Conservation (phyloP, 2,113 vertebrate species). For the Setophaga kirtlandii region DNA sequence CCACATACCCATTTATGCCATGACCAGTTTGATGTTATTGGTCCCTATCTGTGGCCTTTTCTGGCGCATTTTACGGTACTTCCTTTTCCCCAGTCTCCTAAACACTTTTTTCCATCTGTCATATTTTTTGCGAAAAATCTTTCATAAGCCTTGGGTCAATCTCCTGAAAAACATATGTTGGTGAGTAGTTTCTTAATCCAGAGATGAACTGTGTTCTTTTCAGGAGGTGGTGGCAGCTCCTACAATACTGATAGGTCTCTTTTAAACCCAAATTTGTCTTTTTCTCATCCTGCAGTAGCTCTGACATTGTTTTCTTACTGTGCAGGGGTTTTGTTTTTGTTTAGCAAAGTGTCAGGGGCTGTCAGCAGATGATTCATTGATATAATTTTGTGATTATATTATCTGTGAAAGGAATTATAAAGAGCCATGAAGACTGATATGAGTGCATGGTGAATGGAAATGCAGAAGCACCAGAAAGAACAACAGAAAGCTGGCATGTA, state of each 20-base stretch:
- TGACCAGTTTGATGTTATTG: background rate
- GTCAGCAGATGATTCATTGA: conserved; percentile 30
- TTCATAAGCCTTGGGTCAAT: background rate
- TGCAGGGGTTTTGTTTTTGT: conserved; percentile 35
- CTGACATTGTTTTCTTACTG: background rate
- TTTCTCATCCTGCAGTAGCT: background rate
- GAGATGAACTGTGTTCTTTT: background rate
- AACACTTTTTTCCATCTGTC: background rate
- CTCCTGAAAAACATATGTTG: background rate
- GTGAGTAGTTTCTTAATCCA: background rate
- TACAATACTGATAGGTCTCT: background rate
- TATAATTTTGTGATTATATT: conserved; percentile 30
- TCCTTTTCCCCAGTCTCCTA: background rate
- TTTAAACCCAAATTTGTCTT: background rate
- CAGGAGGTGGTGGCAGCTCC: background rate
- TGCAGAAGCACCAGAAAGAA: background rate
- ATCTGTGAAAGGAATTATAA: conserved; percentile 2
- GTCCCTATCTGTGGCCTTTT: background rate
- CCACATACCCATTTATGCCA: background rate
- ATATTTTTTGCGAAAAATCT: background rate
- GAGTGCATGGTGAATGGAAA: background rate
- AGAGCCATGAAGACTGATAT: background rate
- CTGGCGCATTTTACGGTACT: background rate
- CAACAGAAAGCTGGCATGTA: background rate
- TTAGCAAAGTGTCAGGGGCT: conserved; percentile 27